Percentiles rank a stretch among this genome's conserved stretches.
Conservation (phyloP, 2,113 vertebrate species). For the Sylvietta virens region DNA sequence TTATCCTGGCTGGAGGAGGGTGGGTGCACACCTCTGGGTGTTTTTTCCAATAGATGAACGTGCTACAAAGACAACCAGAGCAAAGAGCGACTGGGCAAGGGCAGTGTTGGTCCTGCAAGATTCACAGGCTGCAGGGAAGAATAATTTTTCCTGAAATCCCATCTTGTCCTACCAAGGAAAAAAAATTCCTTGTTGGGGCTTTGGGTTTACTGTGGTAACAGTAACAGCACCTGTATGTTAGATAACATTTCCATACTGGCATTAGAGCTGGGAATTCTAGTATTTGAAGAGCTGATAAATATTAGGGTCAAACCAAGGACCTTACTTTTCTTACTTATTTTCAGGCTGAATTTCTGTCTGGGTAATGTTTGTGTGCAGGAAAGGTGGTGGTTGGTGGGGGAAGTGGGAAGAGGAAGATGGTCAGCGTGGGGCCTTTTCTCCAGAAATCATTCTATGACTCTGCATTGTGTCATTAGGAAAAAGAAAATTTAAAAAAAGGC, state of each 20-base stretch:
- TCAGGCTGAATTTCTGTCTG: not conserved
- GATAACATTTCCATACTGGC: not conserved
- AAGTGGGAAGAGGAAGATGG: not conserved
- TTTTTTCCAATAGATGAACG: fast-evolving
- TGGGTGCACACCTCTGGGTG: not conserved
- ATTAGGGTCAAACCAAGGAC: not conserved
- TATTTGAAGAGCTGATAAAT: not conserved
- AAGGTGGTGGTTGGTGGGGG: not conserved
- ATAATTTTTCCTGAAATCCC: not conserved
- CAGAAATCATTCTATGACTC: not conserved
- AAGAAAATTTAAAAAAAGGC: not conserved
- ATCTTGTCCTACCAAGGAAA: not conserved
- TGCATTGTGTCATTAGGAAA: not conserved
- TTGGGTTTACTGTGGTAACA: not conserved
- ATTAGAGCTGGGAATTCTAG: not conserved
- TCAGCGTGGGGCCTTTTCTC: not conserved
- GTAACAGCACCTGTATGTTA: not conserved
- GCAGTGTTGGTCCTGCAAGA: not conserved
- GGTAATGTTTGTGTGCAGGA: not conserved
- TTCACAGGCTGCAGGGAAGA: not conserved
- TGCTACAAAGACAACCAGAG: not conserved
- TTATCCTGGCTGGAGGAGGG: not conserved
- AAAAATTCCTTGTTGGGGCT: not conserved
- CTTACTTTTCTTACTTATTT: not conserved
- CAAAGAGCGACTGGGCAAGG: not conserved